A percentile compares a stretch with the other conserved stretches of the same genome.
phyloP scores from a whole-genome alignment of 1,140 invertebrate genomes.

The Pseudomyrmex dendroicus region DNA sequence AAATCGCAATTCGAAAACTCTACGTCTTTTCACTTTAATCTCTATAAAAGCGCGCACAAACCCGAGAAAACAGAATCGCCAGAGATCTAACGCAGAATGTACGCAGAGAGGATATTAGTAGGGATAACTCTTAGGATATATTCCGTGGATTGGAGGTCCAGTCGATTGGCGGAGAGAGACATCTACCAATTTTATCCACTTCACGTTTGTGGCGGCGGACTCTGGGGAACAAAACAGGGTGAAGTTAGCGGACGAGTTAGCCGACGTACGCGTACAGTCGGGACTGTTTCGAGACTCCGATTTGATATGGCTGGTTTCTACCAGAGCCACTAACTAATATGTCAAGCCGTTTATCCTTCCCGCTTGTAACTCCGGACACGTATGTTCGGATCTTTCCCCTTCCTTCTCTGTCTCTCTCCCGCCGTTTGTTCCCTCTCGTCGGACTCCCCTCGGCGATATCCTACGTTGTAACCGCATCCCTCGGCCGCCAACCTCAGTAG shows the following conservation, averaged over 20 bases:
- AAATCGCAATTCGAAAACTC: too few relatives aligned
- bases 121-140: constrained; percentile 24
- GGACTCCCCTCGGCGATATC: constrained; percentile 16
- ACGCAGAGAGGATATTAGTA: neutral
- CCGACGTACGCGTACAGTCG: constrained; percentile 15
- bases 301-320: constrained; percentile 62
- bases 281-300: constrained; percentile 63
- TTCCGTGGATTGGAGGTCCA: neutral
- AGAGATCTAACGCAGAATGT: neutral
- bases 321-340: constrained; percentile 72
- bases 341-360: constrained; percentile 75
- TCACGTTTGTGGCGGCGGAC: constrained; percentile 32
- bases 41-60: neutral
- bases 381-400: constrained; percentile 64
- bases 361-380: constrained; percentile 70
- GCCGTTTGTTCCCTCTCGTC: neutral
- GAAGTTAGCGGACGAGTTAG: constrained; percentile 64
- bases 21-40: neutral
- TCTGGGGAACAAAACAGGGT: constrained; percentile 56
- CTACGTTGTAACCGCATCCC: constrained; percentile 40
- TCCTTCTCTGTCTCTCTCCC: neutral
- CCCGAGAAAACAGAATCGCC: constrained; percentile 3
- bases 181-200: constrained; percentile 46
- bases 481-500: constrained; percentile 2
- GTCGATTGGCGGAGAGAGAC: neutral